These are phyloP conservation scores for Prunella fulvescens DNA, from an alignment of 2,113 vertebrate genomes.

Conservation along the genomic window DNA sequence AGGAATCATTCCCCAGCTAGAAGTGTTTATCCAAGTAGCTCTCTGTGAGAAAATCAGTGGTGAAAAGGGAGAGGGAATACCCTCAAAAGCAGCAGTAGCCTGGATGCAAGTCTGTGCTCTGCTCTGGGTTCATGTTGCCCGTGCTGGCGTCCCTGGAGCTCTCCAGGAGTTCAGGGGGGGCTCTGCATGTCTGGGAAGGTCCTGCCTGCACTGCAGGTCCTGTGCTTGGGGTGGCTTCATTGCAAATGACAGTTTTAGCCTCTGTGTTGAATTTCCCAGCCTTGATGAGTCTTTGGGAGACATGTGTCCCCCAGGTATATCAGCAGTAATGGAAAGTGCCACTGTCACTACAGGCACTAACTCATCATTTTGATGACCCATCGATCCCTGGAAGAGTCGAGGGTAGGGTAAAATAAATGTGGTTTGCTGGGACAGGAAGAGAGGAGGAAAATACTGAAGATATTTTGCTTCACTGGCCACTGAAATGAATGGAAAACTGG, in stretches of 20 bases:
- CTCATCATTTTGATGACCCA: constrained; percentile 58
- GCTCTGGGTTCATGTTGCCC: rapidly evolving
- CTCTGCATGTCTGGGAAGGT: not conserved
- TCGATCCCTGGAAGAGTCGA: constrained; percentile 17
- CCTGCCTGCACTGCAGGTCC: not conserved
- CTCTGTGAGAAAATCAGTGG: rapidly evolving
- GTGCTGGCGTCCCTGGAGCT: not conserved
- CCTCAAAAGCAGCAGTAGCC: not conserved
- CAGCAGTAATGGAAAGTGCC: constrained; percentile 60
- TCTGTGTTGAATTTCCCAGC: constrained; percentile 25
- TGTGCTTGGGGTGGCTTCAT: not conserved
- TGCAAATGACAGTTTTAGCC: not conserved
- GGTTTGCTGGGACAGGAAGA: not conserved
- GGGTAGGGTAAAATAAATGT: constrained; percentile 28
- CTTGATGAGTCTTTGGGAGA: constrained; percentile 50
- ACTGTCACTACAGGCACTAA: constrained; percentile 52
- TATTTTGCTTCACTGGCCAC: not conserved
- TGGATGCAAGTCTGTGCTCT: not conserved
- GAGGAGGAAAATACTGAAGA: not conserved
- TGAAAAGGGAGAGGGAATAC: not conserved
- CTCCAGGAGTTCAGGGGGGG: not conserved
- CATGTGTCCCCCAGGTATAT: constrained; percentile 37
- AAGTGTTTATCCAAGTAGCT: not conserved
- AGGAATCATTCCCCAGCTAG: not conserved
- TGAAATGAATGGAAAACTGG: not conserved